Evolutionary conservation across 2,797 vertebrate genomes (phyloP).

Genomic region (Chelidonichthys spinosus): DNA sequence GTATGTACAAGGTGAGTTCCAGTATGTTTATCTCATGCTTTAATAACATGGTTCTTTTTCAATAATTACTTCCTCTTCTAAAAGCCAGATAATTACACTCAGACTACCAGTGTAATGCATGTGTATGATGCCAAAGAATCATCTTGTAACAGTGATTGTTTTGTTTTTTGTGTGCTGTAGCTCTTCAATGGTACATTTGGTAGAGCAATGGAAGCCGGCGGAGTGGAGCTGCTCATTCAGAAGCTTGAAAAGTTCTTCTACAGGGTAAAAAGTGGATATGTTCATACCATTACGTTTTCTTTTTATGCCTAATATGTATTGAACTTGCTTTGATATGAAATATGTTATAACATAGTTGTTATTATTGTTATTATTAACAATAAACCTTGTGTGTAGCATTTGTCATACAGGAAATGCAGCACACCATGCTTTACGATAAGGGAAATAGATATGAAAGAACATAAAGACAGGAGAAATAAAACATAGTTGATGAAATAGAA

Average conservation of each 20-base stretch:
- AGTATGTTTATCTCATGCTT: not conserved
- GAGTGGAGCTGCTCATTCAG: conserved; percentile 91
- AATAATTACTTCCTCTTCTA: not conserved
- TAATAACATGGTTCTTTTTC: not conserved
- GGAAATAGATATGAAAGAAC: not conserved
- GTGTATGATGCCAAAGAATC: not conserved
- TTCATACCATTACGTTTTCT: not conserved
- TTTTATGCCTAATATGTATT: not conserved
- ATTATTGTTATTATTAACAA: not conserved
- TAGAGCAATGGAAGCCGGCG: conserved; percentile 92
- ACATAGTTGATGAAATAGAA: not conserved
- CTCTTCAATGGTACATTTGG: conserved; percentile 96
- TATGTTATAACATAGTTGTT: not conserved
- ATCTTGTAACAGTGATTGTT: not conserved
- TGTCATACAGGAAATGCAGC: not conserved
- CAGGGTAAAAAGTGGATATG: conserved; percentile 85
- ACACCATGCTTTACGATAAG: not conserved
- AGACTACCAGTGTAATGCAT: not conserved
- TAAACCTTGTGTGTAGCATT: not conserved
- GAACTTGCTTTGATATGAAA: not conserved
- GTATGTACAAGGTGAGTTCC: conserved; percentile 96
- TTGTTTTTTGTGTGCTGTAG: conserved; percentile 78
- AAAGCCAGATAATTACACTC: not conserved
- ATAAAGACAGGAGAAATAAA: not conserved
- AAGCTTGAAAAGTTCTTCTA: conserved; percentile 99